Evolutionary conservation across 2,797 vertebrate genomes (phyloP), one percentile per base, ranked within the genome.

Genomic region (Furcifer pardalis): DNA sequence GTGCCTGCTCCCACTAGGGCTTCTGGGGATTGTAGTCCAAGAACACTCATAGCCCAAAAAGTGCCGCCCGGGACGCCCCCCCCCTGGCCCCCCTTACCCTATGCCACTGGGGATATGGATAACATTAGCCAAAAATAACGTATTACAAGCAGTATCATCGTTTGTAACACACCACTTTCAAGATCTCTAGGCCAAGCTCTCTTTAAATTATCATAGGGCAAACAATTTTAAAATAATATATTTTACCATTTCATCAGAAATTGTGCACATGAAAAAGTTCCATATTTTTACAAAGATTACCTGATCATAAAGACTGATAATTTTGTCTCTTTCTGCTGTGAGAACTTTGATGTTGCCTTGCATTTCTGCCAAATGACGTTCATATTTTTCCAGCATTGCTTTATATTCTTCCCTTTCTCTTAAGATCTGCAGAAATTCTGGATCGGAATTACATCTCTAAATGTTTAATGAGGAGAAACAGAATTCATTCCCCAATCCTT

Each of bases 321-420:
- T 95, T 92, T 97, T 97, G 82, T 97, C 96, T 88, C 96, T 94
- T 79, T 97, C 97, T 56, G 96, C 95, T 78, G 93, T 96, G 83
- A 97, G 95, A 90, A 97, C 96, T 88, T 95, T 96, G 77, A 97
- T 81, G 62, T 97, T 96, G 85, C 92, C 96, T 94, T 97, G 96
- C 90, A 97, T 95, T 95, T 98, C 96, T 91, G 95, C 94, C 85
- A 97, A 78, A 79, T 93, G 95, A 40, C 88, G 90, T 84, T 97
- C 92, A 52, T 95, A 94, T 87, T 96, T 97, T 89, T 96, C 96
- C 88, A 97, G 85, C 44, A 93, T 95, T 86, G 92, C 92, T 87
- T 95, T 96, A 86, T 96, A 87, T 60, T 96, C 95, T 90, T 97
- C 96, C 87, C 62, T 44, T 86, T 97, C 96, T 91, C 90, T 94